phyloP scores from a whole-genome alignment of 2,888 invertebrate genomes.

The Dryocosmus kuriphilus region DNA sequence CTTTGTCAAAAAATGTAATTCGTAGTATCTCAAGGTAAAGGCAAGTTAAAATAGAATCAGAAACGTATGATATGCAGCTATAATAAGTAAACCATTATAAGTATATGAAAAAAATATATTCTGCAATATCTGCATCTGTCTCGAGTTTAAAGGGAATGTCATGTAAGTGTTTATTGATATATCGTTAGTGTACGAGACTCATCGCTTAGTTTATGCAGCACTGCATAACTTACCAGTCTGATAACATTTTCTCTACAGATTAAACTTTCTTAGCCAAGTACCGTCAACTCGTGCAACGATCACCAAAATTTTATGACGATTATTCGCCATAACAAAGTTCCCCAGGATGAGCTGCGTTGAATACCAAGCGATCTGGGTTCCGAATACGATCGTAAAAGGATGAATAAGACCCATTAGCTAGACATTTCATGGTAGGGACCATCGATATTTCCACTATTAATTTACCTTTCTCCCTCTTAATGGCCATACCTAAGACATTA shows the following conservation, averaged over 20 bases:
- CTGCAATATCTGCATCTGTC: too few relatives aligned
- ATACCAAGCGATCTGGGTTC: constrained; percentile 21
- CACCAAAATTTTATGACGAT: constrained; percentile 63
- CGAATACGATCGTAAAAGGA: constrained; percentile 60
- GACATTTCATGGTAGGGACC: constrained; percentile 25
- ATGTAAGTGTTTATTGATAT: neutral
- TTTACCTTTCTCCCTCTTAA: constrained; percentile 31
- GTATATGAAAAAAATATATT: too few relatives aligned
- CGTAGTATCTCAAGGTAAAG: too few relatives aligned
- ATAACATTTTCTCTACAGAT: constrained; percentile 23
- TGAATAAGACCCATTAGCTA: constrained; percentile 67
- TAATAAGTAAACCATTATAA: too few relatives aligned
- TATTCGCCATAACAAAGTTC: constrained; percentile 65
- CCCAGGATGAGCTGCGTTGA: constrained; percentile 33
- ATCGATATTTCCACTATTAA: constrained; percentile 49
- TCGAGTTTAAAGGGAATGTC: too few relatives aligned
- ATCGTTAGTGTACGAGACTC: neutral
- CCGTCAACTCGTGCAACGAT: constrained; percentile 37
- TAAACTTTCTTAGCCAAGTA: constrained; percentile 36
- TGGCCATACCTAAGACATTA: neutral
- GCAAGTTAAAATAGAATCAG: too few relatives aligned
- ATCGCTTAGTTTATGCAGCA: neutral
- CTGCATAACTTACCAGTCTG: neutral
- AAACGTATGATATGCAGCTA: too few relatives aligned
- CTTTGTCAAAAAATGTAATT: too few relatives aligned